A percentile compares a stretch with the other conserved stretches of the same genome.
Evolutionary conservation across 2,888 invertebrate genomes (phyloP).

Genomic region (Caenorhabditis afra): DNA sequence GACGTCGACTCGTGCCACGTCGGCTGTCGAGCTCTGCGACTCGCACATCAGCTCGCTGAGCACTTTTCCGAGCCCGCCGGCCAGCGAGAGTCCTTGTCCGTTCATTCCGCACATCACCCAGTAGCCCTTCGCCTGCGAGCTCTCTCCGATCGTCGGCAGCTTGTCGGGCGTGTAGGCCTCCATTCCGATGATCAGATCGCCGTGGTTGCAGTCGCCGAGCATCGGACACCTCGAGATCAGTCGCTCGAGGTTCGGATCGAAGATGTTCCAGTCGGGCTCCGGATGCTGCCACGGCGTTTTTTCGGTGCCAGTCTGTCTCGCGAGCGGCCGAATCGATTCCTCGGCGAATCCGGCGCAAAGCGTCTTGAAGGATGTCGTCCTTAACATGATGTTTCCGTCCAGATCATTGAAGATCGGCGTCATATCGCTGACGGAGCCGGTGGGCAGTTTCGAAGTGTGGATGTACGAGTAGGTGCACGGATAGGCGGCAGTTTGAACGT

Average conservation of each 20-base stretch:
- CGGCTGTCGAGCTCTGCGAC: constrained; percentile 83
- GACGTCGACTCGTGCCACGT: constrained; percentile 92
- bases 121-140: constrained; percentile 92
- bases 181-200: constrained; percentile 90
- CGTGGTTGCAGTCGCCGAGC: constrained; percentile 87
- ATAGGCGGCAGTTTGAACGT: constrained; percentile 74
- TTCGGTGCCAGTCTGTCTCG: constrained; percentile 46
- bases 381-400: constrained; percentile 90
- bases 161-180: constrained; percentile 98
- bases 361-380: constrained; percentile 81
- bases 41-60: constrained; percentile 89
- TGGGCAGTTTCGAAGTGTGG: constrained; percentile 72
- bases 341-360: constrained; percentile 77
- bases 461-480: constrained; percentile 79
- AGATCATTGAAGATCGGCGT: constrained; percentile 91
- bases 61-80: constrained; percentile 94
- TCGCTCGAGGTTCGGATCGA: constrained; percentile 87
- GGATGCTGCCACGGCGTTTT: constrained; percentile 78
- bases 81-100: constrained; percentile 94
- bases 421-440: constrained; percentile 82
- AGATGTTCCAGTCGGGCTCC: constrained; percentile 92
- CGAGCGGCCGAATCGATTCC: constrained; percentile 61
- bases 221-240: constrained; percentile 89
- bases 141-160: constrained; percentile 94
- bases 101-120: constrained; percentile 96